phyloP scores from a whole-genome alignment of 1,140 invertebrate genomes.

The Drosophila baimaii region DNA sequence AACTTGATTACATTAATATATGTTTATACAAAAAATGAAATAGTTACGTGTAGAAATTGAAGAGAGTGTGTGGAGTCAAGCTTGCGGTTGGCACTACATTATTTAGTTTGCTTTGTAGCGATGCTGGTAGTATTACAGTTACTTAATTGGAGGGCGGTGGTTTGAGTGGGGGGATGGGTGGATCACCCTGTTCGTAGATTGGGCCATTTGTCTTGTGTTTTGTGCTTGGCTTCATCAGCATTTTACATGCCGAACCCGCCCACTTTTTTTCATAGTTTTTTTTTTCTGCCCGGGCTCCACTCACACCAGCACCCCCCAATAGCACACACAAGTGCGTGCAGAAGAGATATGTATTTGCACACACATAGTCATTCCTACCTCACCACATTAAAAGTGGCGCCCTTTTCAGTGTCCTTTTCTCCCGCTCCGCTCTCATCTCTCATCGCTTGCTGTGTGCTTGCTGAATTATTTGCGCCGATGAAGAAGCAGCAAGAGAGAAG shows the following conservation, averaged over 20 bases:
- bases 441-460: slow-evolving; percentile 24
- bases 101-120: slow-evolving; percentile 6
- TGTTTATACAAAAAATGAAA: neutral
- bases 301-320: slow-evolving; percentile 21
- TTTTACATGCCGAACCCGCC: slow-evolving; percentile 51
- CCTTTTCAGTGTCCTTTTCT: slow-evolving; percentile 66
- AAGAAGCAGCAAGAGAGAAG: slow-evolving; percentile 43
- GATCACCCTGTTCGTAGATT: slow-evolving; percentile 31
- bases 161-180: slow-evolving; percentile 4
- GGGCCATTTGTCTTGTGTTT: slow-evolving; percentile 53
- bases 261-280: slow-evolving; percentile 46
- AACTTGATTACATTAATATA: neutral
- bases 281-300: slow-evolving; percentile 52
- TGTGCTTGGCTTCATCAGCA: slow-evolving; percentile 59
- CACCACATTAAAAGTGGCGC: slow-evolving; percentile 80
- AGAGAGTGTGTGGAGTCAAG: neutral
- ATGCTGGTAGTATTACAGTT: slow-evolving; percentile 37
- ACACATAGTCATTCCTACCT: slow-evolving; percentile 65
- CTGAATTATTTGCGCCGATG: slow-evolving; percentile 53
- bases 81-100: slow-evolving; percentile 15
- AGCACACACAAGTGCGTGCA: slow-evolving; percentile 30
- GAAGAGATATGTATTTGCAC: slow-evolving; percentile 36
- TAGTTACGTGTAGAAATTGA: neutral
- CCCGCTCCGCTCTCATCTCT: slow-evolving; percentile 37
- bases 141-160: slow-evolving; percentile 25